Base-by-base conservation (phyloP, 1,140 invertebrate species). In the Panagrolaimus sp. region DNA sequence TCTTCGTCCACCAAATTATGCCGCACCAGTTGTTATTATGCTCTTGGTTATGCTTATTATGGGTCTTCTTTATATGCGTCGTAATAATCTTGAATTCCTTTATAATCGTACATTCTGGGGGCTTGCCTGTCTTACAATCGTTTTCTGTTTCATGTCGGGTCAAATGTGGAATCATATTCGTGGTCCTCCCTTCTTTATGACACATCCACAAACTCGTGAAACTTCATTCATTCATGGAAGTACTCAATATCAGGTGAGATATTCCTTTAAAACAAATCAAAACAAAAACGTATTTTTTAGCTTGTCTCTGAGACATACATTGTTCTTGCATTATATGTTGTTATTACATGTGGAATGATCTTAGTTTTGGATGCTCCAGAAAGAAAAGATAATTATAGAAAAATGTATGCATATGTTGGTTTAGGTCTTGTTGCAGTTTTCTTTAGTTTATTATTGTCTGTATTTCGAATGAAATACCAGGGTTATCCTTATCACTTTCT, bases 121-220 rank as follows among this genome's bases (percentile, higher is more conserved):
- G 5, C 87, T 93, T 44, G 87, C 88, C 47, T 91, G 94, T 32
- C 82, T 98, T 85, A 89, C 91, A 73, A 92, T 98, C 79, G 93
- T 93, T 73, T 93, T 99, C 83, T 91, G 90, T n/a, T 98, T 99
- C 93, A 91, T 91, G 24, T 96, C 95, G 8, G 96, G 96, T 0
- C 96, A 99, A 86, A 99, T 99, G 96, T 99, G 96, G 96, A 99
- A 98, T 86, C 96, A 98, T 81, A 99, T 99, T 67, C 88, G 96
- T 82, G 91, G 93, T n/a, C 94, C 96, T 28, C 93, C 94, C 14
- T 91, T 96, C 68, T 62, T 83, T 45, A 81, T 83, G 75, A 83
- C 78, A 44, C 76, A 82, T 68, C 81, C 81, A 17, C 67, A 83
- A 12, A 81, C 82, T 43, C 73, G 78, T n/a, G 77, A 83, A 52